Evolutionary conservation across 2,797 vertebrate species (phyloP), one percentile per base, ranked within the genome.

Genomic region (Eurystomus glaucurus): DNA sequence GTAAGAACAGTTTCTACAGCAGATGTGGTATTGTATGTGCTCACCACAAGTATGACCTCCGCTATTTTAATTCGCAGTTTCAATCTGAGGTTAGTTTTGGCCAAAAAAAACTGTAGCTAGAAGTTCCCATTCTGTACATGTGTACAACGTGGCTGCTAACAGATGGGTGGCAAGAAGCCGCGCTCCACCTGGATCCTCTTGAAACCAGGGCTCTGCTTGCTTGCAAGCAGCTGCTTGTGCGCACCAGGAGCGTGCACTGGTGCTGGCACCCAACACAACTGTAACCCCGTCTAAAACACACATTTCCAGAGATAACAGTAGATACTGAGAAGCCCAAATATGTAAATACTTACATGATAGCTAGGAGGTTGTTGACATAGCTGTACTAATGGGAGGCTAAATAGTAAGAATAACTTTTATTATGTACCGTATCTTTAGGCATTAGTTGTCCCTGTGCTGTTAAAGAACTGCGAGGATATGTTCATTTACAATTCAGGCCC

Each of bases 131-230:
- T 78, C 50, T 41, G 25, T 57, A 66, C 41, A 33, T 0, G 0
- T 15, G 45, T 60, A 35, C 64, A n/a, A 3, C 2, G 7, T 52
- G 70, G 14, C 45, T 88, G 65, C 43, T 60, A 81, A 71, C 0
- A 0, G 33, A 52, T 0, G 0, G 35, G 41, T 14, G 18, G 65
- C 5, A 3, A 89, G n/a, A 58, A 66, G 62, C 62, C 1, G 0
- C 9, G 37, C 54, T 66, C 68, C 39, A 29, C 58, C 51, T 69
- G 41, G 15, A 28, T 23, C 43, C 48, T 72, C 52, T 11, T 39
- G 61, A 90, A 81, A 78, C 35, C 60, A 51, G 39, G 18, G 43
- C 54, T 80, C 39, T 35, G 21, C 31, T 10, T 11, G 17, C 52
- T 54, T 33, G n/a, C 60, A 64, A 54, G 33, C 22, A 21, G 54